Evolutionary conservation across 2,113 vertebrate species (phyloP), one percentile per base, ranked within the genome.

Genomic region (Calyptommatus sinebrachiatus): DNA sequence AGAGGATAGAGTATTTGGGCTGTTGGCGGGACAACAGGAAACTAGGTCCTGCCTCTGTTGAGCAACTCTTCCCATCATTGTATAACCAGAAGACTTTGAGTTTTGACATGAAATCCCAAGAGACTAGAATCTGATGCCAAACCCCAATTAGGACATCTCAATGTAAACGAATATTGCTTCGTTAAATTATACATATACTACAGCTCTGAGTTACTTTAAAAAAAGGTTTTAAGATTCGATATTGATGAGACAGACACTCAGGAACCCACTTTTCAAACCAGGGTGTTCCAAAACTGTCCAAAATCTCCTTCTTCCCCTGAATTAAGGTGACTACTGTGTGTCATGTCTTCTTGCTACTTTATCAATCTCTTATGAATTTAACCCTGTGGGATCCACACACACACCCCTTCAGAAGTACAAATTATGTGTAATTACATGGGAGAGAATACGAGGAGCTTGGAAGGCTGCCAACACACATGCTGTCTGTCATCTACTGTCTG

Each of bases 401-500:
- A 9, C 9, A 16, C 50, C 50, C 53, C 53, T 18, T 88, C 84
- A 73, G 86, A 86, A 87, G 84, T 91, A 86, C 88, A 89, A 91
- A 82, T 84, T 87, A 80, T 73, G 84, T 88, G 91, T 89, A 91
- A 91, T 92, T 92, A 86, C 90, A 90, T 92, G 91, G 91, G 89
- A 88, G 89, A 92, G 89, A 85, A 87, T 86, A 82, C 89, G 91
- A 90, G 83, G 89, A 91, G 88, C 90, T 85, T 91, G 89, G 88
- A 88, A 91, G 86, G 83, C 85, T 91, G 89, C 91, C 90, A 92
- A 89, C 89, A 92, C 91, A 88, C 90, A 91, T 89, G 86, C 90
- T 92, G 91, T 89, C 91, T 91, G 91, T 92, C 91, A 92, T 92
- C 90, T 89, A 91, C 89, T 89, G 86, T 85, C 89, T 87, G 90